Conservation (phyloP, 2,888 invertebrate species). For the Exocentrus adspersus region DNA sequence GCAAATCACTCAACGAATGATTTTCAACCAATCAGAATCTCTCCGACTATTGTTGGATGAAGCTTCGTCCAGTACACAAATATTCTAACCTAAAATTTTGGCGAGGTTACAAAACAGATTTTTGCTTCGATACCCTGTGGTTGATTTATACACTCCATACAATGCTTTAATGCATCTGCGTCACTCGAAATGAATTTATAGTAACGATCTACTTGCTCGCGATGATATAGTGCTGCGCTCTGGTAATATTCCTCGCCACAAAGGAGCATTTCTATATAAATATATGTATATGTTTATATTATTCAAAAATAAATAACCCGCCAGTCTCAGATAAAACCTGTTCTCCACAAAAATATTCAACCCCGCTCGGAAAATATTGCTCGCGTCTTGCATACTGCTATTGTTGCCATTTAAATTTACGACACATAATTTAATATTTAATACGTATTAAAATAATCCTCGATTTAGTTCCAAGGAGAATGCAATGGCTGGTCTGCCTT, state of each 20-base stretch:
- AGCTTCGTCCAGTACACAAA: too few relatives aligned
- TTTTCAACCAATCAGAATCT: too few relatives aligned
- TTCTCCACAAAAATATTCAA: constrained; percentile 52
- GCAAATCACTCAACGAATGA: too few relatives aligned
- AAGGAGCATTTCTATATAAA: constrained; percentile 53
- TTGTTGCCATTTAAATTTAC: constrained; percentile 52
- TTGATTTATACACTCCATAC: constrained; percentile 50
- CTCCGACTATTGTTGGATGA: too few relatives aligned
- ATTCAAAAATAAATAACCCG: constrained; percentile 55
- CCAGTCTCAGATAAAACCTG: constrained; percentile 53
- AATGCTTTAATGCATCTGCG: constrained; percentile 50
- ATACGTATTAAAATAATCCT: constrained; percentile 51
- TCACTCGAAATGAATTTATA: constrained; percentile 50
- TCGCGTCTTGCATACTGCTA: constrained; percentile 37
- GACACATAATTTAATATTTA: constrained; percentile 54
- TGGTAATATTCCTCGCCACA: constrained; percentile 47
- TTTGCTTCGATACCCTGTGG: constrained; percentile 48
- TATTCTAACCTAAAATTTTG: too few relatives aligned
- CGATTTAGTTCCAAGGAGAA: constrained; percentile 41
- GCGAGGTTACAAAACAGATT: neutral
- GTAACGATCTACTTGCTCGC: constrained; percentile 39
- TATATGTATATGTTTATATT: constrained; percentile 55
- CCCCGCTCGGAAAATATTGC: constrained; percentile 47
- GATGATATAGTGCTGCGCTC: constrained; percentile 50
- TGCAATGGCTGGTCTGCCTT: constrained; percentile 33